These are phyloP conservation scores for Bombycilla garrulus DNA, from an alignment of 2,113 vertebrate species.

Conservation along the genomic window DNA sequence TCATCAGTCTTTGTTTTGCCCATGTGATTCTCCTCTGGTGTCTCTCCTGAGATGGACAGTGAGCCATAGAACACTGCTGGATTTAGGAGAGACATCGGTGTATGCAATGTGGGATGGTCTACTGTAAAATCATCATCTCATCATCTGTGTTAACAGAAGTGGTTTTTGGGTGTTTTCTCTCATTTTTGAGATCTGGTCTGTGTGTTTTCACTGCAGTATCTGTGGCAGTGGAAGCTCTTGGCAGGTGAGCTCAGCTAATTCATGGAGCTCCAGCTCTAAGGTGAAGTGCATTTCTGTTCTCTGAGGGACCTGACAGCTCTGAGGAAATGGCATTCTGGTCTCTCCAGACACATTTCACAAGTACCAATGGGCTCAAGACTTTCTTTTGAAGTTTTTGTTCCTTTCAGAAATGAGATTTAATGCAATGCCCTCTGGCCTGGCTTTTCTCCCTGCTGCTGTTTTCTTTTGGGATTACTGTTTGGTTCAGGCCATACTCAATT, in stretches of 20 bases:
- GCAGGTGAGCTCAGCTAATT: neutral
- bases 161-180: neutral
- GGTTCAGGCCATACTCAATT: slow-evolving; percentile 13
- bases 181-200: neutral
- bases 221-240: neutral
- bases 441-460: slow-evolving; percentile 45
- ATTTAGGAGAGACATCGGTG: neutral
- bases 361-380: neutral
- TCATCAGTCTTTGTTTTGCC: neutral
- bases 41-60: neutral
- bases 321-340: neutral
- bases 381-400: slow-evolving; percentile 36
- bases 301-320: neutral
- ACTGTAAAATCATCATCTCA: neutral
- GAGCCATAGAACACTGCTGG: neutral
- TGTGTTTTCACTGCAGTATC: neutral
- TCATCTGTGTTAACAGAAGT: neutral
- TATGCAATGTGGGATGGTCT: neutral
- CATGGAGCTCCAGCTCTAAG: neutral
- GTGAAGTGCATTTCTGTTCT: neutral
- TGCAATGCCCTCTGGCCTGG: slow-evolving; percentile 23
- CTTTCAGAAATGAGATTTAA: neutral
- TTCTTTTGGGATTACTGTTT: slow-evolving; percentile 57
- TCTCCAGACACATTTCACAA: neutral
- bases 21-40: neutral